Conservation (phyloP, 2,113 vertebrate species). For the Rhea pennata region DNA sequence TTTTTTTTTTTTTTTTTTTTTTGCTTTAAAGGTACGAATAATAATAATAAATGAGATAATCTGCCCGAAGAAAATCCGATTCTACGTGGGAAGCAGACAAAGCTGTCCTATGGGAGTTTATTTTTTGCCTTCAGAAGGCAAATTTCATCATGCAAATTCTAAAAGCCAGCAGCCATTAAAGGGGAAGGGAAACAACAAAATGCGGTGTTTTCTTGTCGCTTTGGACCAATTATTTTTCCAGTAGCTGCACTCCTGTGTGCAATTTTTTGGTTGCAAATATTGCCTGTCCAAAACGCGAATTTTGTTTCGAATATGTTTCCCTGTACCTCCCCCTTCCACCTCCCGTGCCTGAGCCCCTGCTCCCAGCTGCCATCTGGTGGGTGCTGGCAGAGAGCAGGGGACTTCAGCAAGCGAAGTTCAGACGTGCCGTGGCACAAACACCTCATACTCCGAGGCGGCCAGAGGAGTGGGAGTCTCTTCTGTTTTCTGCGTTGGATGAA, state of each 20-base stretch:
- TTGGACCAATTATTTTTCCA: background rate
- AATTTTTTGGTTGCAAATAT: background rate
- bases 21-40: background rate
- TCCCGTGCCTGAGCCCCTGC: no score
- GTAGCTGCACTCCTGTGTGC: background rate
- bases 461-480: background rate
- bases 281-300: background rate
- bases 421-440: accelerated
- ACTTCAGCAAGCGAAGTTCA: background rate
- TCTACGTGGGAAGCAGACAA: background rate
- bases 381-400: background rate
- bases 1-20: background rate
- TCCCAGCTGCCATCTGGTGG: background rate
- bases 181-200: background rate
- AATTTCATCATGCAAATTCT: background rate
- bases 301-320: background rate
- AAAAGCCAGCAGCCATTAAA: background rate
- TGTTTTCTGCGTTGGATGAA: background rate
- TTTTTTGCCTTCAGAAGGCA: background rate
- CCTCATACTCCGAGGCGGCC: background rate
- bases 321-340: no score
- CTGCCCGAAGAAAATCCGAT: background rate
- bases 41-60: background rate
- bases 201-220: background rate
- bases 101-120: background rate